Evolutionary conservation across 1,140 invertebrate species (phyloP), one percentile per base, ranked within the genome.

Genomic region (Paraescarpia echinospica): DNA sequence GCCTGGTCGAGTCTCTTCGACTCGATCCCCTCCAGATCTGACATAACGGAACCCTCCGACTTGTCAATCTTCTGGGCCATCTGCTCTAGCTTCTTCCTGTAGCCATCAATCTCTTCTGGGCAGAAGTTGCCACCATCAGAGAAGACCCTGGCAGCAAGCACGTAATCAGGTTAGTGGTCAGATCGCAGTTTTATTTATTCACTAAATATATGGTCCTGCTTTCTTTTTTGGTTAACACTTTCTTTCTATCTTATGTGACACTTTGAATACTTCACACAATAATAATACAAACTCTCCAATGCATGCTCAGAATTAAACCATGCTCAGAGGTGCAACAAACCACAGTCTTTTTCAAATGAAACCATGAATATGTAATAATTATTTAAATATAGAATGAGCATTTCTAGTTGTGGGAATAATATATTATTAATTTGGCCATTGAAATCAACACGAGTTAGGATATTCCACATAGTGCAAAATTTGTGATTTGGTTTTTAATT

Each of bases 111-210:
- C 93, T 96, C 96, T 92, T 96, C 95, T 0, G 96, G 95, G 93
- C 96, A 96, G 93, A 96, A 96, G 91, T 96, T 96, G 33, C 96
- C 96, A 92, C 96, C 96, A 93, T 96, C 96, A 48, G 96, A 96
- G 93, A 96, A 96, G 27, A 96, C 92, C 92, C 95, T 96, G 91
- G 22, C 59, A 77, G 59, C 59, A 77, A 31, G 59, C 59, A 77
- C 59, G 22, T 27, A 41, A 94, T 93, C n/a, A 93, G 35, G 92
- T 34, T 6, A 27, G 27, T 33, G 41, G 4, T 59, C 34, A 90
- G 90, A 2, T 90, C 35, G 18, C 18, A n/a, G 4, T n/a, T 90
- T 90, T 31, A 22, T 90, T 33, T 31, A 22, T 90, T 31, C 90
- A 90, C 2, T 90, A 90, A 90, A 90, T 33, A 90, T 12, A 90